Evolutionary conservation across 2,113 vertebrate species (phyloP).

Genomic region (Melospiza melodia): DNA sequence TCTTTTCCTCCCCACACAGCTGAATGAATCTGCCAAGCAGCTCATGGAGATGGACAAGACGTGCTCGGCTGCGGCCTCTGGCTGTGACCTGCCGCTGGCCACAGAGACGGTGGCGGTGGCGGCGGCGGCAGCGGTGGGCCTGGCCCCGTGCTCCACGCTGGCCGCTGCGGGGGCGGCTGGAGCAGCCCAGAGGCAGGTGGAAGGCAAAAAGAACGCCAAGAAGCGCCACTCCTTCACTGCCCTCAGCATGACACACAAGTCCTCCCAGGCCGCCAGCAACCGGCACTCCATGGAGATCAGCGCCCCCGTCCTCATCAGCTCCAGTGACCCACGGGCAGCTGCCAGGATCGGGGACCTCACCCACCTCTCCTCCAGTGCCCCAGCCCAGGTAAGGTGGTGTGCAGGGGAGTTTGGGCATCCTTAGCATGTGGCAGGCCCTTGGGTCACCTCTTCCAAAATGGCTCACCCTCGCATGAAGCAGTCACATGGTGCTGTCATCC

Average conservation of each 20-base stretch:
- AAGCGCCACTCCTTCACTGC: slow-evolving; percentile 97
- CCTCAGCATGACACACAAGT: slow-evolving; percentile 92
- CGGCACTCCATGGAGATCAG: slow-evolving; percentile 99
- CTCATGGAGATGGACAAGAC: slow-evolving; percentile 96
- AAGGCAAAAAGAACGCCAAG: slow-evolving; percentile 97
- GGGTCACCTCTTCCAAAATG: neutral
- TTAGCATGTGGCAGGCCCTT: fast-evolving
- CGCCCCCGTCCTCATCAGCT: slow-evolving; percentile 94
- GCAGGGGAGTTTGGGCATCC: neutral
- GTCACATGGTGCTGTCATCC: fast-evolving
- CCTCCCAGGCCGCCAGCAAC: slow-evolving; percentile 89
- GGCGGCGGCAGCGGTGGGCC: fast-evolving
- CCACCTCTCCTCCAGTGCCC: slow-evolving; percentile 82
- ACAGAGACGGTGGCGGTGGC: neutral
- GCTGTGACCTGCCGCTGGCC: slow-evolving; percentile 74
- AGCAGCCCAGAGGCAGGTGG: slow-evolving; percentile 81
- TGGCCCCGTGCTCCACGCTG: slow-evolving; percentile 67
- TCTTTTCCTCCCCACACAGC: slow-evolving; percentile 68
- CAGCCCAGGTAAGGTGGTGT: slow-evolving; percentile 75
- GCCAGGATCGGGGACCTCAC: slow-evolving; percentile 89
- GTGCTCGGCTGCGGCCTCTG: slow-evolving; percentile 57
- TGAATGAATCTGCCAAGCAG: slow-evolving; percentile 96
- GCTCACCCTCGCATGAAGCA: fast-evolving
- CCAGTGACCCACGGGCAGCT: slow-evolving; percentile 90
- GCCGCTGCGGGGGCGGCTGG: slow-evolving; percentile 72